Evolutionary conservation across 2,113 vertebrate species (phyloP), one percentile per base, ranked within the genome.

Genomic region (Lutjanus erythropterus): DNA sequence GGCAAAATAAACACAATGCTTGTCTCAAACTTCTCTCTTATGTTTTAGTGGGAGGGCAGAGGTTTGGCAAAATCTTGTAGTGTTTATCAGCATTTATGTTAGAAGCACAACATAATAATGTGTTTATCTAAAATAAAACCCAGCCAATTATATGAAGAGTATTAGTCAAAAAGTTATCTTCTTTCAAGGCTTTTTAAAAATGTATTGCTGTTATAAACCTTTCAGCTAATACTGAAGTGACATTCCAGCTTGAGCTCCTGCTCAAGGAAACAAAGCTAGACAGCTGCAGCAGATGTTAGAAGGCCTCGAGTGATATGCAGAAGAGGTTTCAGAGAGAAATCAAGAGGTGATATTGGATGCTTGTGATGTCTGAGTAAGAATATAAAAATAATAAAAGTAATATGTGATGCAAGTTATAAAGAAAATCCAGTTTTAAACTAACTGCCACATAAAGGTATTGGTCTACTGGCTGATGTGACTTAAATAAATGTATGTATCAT

Each of bases 71-170:
- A 71, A 58, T 33, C 6, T 11, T 18, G 55, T 37, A 37, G n/a
- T 27, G 31, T 55, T 69, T 41, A 23, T 73, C 10, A 50, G n/a
- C 18, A 5, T 29, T 74, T 41, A 33, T 44, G 60, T 75, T 6
- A 44, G 9, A 65, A 25, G 27, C 35, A 52, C 11, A 50, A 72
- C 55, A 19, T 7, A 52, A 29, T 23, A 16, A 10, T n/a, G n/a
- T n/a, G 9, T n/a, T 39, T 10, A 52, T 64, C 19, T 75, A 25
- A 49, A 67, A 47, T 35, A 35, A 47, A 16, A 21, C 12, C 35
- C 16, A 0, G 21, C 21, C 18, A 9, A 39, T 46, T 14, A 55
- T 11, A 23, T 23, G 8, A 33, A 9, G 6, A 44, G 9, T 42
- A 29, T 53, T 41, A 12, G 1, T 3, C 23, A 53, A 19, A 53